Conservation (phyloP, 1,140 invertebrate genomes). For the Aphidius ervi region DNA sequence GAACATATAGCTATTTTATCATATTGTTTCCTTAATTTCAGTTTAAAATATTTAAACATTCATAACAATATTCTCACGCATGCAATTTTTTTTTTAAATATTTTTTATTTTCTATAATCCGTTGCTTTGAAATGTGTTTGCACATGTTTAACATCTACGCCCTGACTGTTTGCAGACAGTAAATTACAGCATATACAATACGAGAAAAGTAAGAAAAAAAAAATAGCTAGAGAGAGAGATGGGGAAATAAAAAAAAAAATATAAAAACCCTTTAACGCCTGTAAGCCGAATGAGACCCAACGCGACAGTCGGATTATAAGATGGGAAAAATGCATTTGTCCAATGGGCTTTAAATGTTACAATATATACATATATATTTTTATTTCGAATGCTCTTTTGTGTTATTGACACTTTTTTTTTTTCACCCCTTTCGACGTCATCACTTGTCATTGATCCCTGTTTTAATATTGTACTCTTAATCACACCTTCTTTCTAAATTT, state of each 20-base stretch:
- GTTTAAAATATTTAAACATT: too few species aligned
- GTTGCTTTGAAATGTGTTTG: conserved; percentile 39
- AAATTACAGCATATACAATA: conserved; percentile 52
- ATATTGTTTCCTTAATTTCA: too few species aligned
- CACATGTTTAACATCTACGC: conserved; percentile 51
- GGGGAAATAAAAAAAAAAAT: conserved; percentile 1
- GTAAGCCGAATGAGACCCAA: conserved; percentile 19
- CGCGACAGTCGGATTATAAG: too few species aligned
- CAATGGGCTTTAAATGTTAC: conserved; percentile 17
- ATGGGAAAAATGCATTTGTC: conserved; percentile 27
- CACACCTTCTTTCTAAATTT: too few species aligned
- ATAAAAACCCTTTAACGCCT: conserved; percentile 35
- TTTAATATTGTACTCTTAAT: neutral
- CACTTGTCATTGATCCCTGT: conserved; percentile 17
- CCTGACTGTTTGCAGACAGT: conserved; percentile 53
- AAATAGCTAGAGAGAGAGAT: conserved; percentile 4
- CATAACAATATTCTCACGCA: neutral
- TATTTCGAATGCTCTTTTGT: conserved; percentile 24
- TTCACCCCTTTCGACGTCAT: conserved; percentile 23
- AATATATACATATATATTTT: conserved; percentile 10
- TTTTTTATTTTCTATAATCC: conserved; percentile 18
- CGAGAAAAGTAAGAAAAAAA: conserved; percentile 17
- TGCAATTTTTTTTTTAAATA: conserved; percentile 1
- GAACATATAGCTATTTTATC: too few species aligned
- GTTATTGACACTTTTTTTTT: conserved; percentile 5